Base-by-base conservation (phyloP, 1,140 invertebrate species). In the Uloborus diversus region DNA sequence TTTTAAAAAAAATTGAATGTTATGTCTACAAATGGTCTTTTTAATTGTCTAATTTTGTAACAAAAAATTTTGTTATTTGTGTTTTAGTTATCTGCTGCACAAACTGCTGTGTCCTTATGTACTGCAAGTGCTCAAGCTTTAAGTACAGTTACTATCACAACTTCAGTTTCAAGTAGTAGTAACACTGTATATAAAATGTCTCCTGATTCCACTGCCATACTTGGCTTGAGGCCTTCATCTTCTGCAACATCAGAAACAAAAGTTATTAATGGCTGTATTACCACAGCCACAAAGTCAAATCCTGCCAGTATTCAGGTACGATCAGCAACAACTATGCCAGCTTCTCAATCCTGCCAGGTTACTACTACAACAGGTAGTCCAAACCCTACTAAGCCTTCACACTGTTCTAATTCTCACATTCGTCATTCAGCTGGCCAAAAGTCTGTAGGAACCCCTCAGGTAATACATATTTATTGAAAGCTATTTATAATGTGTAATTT, bases 291-390 rank as follows among this genome's bases (percentile, higher is more conserved):
- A 37, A 51, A 71, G 42, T 42, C 68, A 42, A 71, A 71, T 71
- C 25, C 42, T 57, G 37, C 35, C 71, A 75, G 35, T 51, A 14
- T 71, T 42, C 68, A 71, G 28, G 53, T 49, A 51, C 27, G 71
- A 75, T 64, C 59, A 33, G 42, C 59, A 64, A 17, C 57, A 23
- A 62, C 32, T 42, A 47, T 51, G 17, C 37, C 59, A 51, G 14
- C 30, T 51, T 64, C 71, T 64, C 71, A 75, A 64, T 64, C 71
- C 59, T 64, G 71, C 71, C 71, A 75, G 37, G 71, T 75, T 62
- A 75, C 71, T 27, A 62, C 71, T 17, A 75, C 71, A 51, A 75
- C 71, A 51, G 47, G 42, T 62, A 75, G 37, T 32, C 56, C 59
- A 64, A 51, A 64, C 14, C 59, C 51, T n/a, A 30, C 59, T 32